Conservation (phyloP, 92 coral and sea anemone genomes). For the Umimayanthus kanabou region DNA sequence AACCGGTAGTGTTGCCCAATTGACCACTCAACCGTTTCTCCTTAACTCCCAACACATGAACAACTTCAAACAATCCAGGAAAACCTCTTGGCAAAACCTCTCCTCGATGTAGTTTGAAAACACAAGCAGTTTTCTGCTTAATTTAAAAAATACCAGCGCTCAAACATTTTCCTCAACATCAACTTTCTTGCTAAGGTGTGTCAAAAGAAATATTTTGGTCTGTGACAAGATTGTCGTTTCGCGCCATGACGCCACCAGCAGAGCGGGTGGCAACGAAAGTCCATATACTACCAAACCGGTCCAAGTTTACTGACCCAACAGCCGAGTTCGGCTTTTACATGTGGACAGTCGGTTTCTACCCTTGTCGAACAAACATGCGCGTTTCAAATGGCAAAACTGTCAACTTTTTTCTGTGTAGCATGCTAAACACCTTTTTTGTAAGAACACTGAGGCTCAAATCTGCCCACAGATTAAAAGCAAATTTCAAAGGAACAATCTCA, state of each 20-base stretch:
- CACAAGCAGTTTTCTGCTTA: background rate
- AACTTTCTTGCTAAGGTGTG: conserved; percentile 25
- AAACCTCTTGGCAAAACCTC: background rate
- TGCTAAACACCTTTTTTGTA: background rate
- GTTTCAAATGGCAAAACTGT: background rate
- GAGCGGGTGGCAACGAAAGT: conserved; percentile 20
- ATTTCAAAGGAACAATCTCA: background rate
- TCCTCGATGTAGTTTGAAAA: background rate
- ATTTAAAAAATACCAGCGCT: background rate
- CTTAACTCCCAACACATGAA: background rate
- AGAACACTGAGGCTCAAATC: too few species aligned
- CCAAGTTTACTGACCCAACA: background rate
- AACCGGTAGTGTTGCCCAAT: background rate
- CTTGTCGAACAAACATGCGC: background rate
- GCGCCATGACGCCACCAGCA: conserved; percentile 49
- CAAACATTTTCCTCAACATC: conserved; percentile 9
- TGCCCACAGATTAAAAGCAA: too few species aligned
- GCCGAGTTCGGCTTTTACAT: background rate
- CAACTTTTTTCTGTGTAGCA: background rate
- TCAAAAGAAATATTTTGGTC: conserved; percentile 37
- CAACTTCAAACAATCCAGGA: background rate
- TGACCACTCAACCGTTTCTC: conserved; percentile 18
- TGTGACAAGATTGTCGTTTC: conserved; percentile 29
- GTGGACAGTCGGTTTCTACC: background rate
- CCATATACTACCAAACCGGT: background rate